Evolutionary conservation across 2,797 vertebrate genomes (phyloP).

Genomic region (Spheniscus humboldti): DNA sequence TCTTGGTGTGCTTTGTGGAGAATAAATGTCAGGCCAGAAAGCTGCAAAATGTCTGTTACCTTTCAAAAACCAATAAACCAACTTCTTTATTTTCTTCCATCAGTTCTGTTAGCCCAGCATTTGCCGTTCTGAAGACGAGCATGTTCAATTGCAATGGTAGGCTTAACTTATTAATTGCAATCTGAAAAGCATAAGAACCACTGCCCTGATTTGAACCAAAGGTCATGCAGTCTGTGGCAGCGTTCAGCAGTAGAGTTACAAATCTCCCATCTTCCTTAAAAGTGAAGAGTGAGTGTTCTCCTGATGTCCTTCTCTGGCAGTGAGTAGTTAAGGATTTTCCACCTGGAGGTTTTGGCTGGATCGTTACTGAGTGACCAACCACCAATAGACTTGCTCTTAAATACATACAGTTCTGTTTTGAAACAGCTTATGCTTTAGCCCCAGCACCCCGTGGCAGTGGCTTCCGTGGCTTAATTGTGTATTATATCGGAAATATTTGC

Average conservation of each 20-base stretch:
- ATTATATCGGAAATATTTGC: background rate
- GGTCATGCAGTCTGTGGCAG: background rate
- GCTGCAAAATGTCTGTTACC: background rate
- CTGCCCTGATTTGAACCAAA: background rate
- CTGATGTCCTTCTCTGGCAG: background rate
- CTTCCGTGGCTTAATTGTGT: background rate
- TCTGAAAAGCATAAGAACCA: background rate
- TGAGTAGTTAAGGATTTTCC: background rate
- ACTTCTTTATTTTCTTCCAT: background rate
- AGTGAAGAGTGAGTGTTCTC: background rate
- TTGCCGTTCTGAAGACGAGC: rapidly evolving
- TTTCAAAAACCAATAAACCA: background rate
- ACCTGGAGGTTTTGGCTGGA: background rate
- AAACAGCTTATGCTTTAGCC: background rate
- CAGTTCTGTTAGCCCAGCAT: background rate
- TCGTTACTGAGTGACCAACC: background rate
- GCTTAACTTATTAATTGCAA: background rate
- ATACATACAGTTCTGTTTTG: background rate
- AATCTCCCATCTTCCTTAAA: background rate
- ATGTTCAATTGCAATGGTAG: rapidly evolving
- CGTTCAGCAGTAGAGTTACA: background rate
- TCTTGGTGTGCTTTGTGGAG: background rate
- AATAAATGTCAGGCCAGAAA: background rate
- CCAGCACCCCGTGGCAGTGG: background rate
- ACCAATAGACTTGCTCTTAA: background rate